Conservation (phyloP, 1,140 invertebrate genomes). For the Drosophila pandora region DNA sequence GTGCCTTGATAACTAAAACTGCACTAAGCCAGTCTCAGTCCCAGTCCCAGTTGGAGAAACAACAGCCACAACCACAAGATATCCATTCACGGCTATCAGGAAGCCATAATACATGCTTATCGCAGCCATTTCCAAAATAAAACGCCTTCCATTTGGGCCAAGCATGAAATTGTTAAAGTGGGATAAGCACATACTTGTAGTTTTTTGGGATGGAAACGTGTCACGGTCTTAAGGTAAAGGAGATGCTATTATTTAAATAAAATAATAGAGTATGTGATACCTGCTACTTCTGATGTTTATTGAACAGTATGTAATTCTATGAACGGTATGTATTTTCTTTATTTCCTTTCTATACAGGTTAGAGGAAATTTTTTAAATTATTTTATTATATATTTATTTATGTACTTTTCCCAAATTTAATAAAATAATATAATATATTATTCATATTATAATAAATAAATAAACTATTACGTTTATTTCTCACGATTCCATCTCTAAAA, state of each 20-base stretch:
- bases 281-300: background rate
- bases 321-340: no score
- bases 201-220: conserved; percentile 24
- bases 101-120: conserved; percentile 65
- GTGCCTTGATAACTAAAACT: conserved; percentile 18
- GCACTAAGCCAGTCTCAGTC: conserved; percentile 31
- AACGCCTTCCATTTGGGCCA: conserved; percentile 48
- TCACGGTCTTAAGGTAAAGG: conserved; percentile 3
- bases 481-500: conserved; percentile 11
- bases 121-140: conserved; percentile 56
- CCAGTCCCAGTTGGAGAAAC: conserved; percentile 8
- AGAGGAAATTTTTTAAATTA: no score
- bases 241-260: background rate
- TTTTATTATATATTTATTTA: no score
- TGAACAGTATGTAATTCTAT: no score
- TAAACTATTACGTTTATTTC: background rate
- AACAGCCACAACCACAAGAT: conserved; percentile 1
- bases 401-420: no score
- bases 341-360: no score
- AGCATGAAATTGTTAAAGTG: conserved; percentile 48
- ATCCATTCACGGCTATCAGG: conserved; percentile 27
- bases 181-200: conserved; percentile 22
- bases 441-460: no score
- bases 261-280: background rate
- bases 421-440: no score